A percentile compares a stretch with the other conserved stretches of the same genome.
Evolutionary conservation across 1,140 invertebrate species (phyloP).

Genomic region (Lanistes nyassanus): DNA sequence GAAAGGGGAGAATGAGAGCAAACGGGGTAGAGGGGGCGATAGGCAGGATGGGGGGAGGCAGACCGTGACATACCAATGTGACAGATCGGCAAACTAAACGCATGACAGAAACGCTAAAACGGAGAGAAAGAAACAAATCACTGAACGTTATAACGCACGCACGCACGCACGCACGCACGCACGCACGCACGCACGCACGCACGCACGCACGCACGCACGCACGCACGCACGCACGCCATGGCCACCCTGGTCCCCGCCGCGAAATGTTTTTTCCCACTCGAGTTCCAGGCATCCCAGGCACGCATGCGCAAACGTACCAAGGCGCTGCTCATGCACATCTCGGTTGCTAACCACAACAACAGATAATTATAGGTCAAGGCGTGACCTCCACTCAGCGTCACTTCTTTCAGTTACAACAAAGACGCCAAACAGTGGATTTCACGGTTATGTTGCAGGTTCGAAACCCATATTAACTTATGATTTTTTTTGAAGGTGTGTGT

Average conservation of each 20-base stretch:
- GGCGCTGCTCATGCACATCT: no score
- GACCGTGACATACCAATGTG: not conserved
- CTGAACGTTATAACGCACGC: not conserved
- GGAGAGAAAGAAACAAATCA: not conserved
- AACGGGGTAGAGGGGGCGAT: not conserved
- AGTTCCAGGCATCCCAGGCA: no score
- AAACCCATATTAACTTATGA: no score
- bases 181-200: conserved; percentile 4
- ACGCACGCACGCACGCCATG: not conserved
- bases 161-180: conserved; percentile 1
- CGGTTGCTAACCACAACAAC: no score
- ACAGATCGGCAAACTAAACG: not conserved
- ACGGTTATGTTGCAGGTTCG: no score
- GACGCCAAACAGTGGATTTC: no score
- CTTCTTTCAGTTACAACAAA: no score
- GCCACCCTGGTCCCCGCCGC: not conserved
- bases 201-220: not conserved
- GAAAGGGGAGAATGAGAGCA: not conserved
- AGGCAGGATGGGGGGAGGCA: not conserved
- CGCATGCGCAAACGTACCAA: no score
- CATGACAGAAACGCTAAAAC: not conserved
- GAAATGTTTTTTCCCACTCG: no score
- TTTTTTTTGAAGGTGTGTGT: no score
- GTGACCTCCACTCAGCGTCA: no score
- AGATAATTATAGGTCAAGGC: no score